A percentile compares a stretch with the other conserved stretches of the same genome.
Evolutionary conservation across 2,797 vertebrate genomes (phyloP).

Genomic region (Pampus argenteus): DNA sequence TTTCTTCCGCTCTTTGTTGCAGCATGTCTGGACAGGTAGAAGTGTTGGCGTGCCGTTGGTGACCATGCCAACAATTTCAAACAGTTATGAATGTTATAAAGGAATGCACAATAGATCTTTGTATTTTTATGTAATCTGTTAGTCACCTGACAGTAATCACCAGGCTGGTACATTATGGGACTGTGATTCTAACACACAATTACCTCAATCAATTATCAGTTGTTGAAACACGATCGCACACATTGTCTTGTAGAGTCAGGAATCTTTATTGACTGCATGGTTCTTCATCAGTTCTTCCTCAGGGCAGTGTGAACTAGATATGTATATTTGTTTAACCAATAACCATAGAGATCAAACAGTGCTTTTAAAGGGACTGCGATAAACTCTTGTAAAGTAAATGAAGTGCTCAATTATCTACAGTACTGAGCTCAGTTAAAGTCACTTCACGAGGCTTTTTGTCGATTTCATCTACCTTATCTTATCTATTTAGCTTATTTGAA

Average conservation of each 20-base stretch:
- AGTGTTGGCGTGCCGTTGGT: too few relatives aligned
- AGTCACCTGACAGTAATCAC: background rate
- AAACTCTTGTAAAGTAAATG: background rate
- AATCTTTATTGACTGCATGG: background rate
- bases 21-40: constrained; percentile 50
- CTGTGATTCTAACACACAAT: background rate
- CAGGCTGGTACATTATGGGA: background rate
- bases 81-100: constrained; percentile 26
- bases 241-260: background rate
- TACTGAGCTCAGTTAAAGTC: background rate
- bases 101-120: background rate
- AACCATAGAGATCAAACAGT: constrained; percentile 7
- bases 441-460: background rate
- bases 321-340: background rate
- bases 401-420: background rate
- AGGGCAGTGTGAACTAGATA: background rate
- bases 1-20: constrained; percentile 22
- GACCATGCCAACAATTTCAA: constrained; percentile 52
- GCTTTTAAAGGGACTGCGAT: background rate
- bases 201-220: background rate
- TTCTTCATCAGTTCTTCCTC: too few relatives aligned
- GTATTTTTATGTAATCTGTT: background rate
- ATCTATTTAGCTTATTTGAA: constrained; percentile 2
- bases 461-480: background rate
- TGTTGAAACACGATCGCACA: constrained; percentile 10